Base-by-base conservation (phyloP, 2,888 invertebrate genomes). In the Erynnis tages region DNA sequence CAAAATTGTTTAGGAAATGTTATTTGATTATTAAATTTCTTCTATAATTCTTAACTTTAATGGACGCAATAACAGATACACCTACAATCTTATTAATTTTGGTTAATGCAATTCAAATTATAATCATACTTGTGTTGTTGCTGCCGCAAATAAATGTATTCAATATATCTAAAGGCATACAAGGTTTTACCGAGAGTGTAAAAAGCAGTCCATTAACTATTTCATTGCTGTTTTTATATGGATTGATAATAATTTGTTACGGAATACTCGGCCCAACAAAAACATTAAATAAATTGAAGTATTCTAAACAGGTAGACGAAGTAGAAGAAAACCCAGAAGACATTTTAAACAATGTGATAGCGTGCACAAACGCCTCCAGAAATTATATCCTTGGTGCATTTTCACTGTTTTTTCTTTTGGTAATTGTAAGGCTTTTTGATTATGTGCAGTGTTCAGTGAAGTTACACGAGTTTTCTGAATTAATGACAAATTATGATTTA, bases 381-480 rank as follows among this genome's bases (percentile, higher is more conserved):
- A 79, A 85, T 58, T 80, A 76, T 54, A 63, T 84, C 13, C 71
- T 86, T 1, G 81, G 75, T 6, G 68, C 65, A 1, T 72, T 85
- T 43, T 83, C 84, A 4, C 53, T 87, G 29, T 82, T 84, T 60
- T 79, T 75, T 32, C 14, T 76, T 1, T 55, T 85, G 1, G 72
- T 82, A 0, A 64, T 60, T 13, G 66, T 75, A 60, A 75, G 86
- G 59, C 55, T 84, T 38, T 55, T 72, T 43, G 83, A 84, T 32
- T 76, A 67, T 59, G 62, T 84, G 8, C 63, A 59, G 50, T 84
- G 84, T 71, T 76, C 83, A 64, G 82, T 82, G 1, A 85, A 80
- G 60, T 67, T 84, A 16, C 66, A 75, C 14, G 82, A 85, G 55
- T 80, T 85, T 55, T 76, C 76, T 4, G 66, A 76, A 61, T 63